Conservation (phyloP, 2,113 vertebrate species). For the Arvicanthis niloticus region DNA sequence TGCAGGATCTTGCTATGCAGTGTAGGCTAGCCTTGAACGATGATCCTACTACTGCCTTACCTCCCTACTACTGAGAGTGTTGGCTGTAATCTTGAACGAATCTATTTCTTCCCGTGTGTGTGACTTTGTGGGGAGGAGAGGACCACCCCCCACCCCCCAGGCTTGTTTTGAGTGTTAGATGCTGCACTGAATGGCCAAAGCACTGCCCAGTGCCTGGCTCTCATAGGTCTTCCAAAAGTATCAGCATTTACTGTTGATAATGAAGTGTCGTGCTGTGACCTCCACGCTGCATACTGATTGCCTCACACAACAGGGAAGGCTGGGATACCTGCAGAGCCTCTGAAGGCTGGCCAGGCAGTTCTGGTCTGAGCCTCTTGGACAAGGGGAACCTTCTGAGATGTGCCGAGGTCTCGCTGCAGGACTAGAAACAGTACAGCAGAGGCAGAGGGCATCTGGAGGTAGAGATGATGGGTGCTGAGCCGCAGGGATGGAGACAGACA, state of each 20-base stretch:
- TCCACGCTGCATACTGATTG: background rate
- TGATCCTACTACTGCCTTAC: background rate
- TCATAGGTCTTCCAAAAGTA: background rate
- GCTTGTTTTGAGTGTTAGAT: background rate
- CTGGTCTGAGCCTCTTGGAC: slow-evolving; percentile 1
- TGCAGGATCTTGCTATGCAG: background rate
- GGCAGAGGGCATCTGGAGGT: background rate
- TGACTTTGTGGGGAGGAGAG: background rate
- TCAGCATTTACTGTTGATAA: accelerated
- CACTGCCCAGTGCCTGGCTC: background rate
- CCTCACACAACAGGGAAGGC: background rate
- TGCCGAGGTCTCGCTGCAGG: background rate
- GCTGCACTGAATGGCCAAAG: background rate
- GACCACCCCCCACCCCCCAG: background rate
- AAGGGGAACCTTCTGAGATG: background rate
- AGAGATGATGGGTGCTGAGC: background rate
- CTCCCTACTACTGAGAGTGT: background rate
- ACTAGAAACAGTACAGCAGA: background rate
- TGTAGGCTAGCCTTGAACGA: background rate
- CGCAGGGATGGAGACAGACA: background rate
- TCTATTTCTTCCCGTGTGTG: background rate
- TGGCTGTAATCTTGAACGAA: background rate
- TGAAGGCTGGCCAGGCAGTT: background rate
- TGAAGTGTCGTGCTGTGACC: accelerated
- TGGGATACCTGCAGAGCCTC: background rate